A percentile compares a stretch with the other conserved stretches of the same genome.
Conservation (phyloP, 2,797 vertebrate genomes). For the Mallotus villosus region DNA sequence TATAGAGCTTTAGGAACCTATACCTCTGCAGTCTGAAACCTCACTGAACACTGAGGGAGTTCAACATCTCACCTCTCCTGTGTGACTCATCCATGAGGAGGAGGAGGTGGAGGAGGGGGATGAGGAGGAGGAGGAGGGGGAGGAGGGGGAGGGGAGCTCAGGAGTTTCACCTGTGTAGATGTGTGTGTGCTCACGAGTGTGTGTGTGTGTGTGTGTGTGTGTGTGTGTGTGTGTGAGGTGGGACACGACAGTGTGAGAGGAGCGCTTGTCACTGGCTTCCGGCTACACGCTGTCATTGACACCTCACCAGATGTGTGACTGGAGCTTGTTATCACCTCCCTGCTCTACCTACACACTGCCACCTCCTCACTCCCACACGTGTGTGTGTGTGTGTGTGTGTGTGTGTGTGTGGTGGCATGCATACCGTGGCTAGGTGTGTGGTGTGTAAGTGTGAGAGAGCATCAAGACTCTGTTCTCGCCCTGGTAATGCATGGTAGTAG, state of each 20-base stretch:
- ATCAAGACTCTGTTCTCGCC: too few species aligned
- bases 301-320: constrained; percentile 65
- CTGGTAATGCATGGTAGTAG: constrained; percentile 9
- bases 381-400: constrained; percentile 18
- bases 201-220: constrained; percentile 10
- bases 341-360: constrained; percentile 68
- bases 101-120: background rate
- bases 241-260: constrained; percentile 23
- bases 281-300: constrained; percentile 49
- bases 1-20: too few species aligned
- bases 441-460: constrained; percentile 10
- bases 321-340: constrained; percentile 73
- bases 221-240: background rate
- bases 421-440: background rate
- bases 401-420: constrained; percentile 1
- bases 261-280: constrained; percentile 51
- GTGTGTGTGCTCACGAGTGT: constrained; percentile 8
- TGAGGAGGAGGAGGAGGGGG: background rate
- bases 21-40: too few species aligned
- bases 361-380: background rate
- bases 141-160: background rate
- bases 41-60: constrained; percentile 17
- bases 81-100: background rate
- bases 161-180: constrained; percentile 17
- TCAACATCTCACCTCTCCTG: background rate